Evolutionary conservation across 2,113 vertebrate species (phyloP).

Genomic region (Hydrolagus affinis): DNA sequence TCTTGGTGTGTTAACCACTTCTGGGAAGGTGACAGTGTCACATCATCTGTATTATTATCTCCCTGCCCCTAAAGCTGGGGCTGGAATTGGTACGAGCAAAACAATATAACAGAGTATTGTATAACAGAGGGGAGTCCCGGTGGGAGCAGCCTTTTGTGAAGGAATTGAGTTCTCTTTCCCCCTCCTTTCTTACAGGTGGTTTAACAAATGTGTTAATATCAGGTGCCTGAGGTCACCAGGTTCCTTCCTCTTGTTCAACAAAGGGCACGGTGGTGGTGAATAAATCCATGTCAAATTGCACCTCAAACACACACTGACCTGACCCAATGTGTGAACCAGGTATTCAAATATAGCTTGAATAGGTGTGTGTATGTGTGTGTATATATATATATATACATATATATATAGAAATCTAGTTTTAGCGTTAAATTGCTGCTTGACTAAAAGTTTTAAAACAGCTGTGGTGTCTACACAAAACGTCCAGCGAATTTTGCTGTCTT

Average conservation of each 20-base stretch:
- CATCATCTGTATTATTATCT: too few relatives aligned
- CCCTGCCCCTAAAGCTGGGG: too few relatives aligned
- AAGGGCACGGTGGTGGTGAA: not conserved
- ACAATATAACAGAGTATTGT: not conserved
- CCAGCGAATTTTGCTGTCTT: too few relatives aligned
- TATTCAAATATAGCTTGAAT: not conserved
- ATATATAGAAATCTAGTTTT: not conserved
- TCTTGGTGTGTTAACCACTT: too few relatives aligned
- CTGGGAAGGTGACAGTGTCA: too few relatives aligned
- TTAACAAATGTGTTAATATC: not conserved
- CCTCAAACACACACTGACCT: not conserved
- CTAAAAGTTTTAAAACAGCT: not conserved
- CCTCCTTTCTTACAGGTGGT: not conserved
- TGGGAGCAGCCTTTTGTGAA: not conserved
- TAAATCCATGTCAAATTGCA: conserved; percentile 13
- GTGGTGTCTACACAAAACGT: not conserved
- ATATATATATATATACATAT: too few relatives aligned
- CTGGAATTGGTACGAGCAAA: too few relatives aligned
- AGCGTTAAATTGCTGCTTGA: not conserved
- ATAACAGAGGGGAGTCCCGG: not conserved
- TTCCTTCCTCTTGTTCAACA: conserved; percentile 10
- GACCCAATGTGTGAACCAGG: not conserved
- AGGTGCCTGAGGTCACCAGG: not conserved
- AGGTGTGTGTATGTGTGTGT: too few relatives aligned
- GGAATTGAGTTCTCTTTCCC: not conserved